Evolutionary conservation across 2,888 invertebrate species (phyloP).

Genomic region (Isotomurus palustris): DNA sequence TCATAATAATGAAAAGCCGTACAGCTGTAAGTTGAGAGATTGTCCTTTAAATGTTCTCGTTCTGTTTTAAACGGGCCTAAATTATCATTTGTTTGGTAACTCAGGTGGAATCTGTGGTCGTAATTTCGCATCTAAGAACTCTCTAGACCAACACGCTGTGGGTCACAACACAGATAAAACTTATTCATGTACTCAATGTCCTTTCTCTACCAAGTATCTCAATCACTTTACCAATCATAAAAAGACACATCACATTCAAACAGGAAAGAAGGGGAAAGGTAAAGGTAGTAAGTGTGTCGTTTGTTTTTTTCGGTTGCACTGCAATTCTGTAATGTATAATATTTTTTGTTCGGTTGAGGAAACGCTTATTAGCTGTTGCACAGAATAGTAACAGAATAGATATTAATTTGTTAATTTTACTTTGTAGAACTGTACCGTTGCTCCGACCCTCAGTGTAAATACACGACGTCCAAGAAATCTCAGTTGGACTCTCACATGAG

Average conservation of each 20-base stretch:
- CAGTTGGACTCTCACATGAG: conserved; percentile 63
- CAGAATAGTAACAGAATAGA: background rate
- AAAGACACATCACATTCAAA: conserved; percentile 58
- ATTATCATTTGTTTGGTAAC: conserved; percentile 15
- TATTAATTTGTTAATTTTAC: background rate
- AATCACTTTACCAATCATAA: conserved; percentile 63
- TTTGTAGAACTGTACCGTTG: conserved; percentile 51
- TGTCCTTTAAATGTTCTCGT: too few relatives aligned
- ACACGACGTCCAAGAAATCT: conserved; percentile 61
- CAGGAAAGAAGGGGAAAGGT: conserved; percentile 31
- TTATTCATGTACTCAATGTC: conserved; percentile 63
- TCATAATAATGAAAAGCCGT: conserved; percentile 45
- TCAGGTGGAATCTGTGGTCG: conserved; percentile 58
- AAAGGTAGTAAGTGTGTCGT: conserved; percentile 3
- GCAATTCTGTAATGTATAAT: background rate
- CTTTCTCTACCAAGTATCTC: conserved; percentile 63
- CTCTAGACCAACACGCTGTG: conserved; percentile 58
- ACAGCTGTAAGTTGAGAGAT: too few relatives aligned
- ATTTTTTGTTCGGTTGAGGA: background rate
- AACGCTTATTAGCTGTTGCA: too few relatives aligned
- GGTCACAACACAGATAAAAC: conserved; percentile 58
- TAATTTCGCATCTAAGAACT: conserved; percentile 58
- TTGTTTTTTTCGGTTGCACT: conserved; percentile 2
- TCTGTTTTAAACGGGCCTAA: too few relatives aligned
- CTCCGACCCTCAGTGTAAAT: conserved; percentile 59